Evolutionary conservation across 2,113 vertebrate genomes (phyloP), one percentile per base, ranked within the genome.

Genomic region (Notothenia coriiceps): DNA sequence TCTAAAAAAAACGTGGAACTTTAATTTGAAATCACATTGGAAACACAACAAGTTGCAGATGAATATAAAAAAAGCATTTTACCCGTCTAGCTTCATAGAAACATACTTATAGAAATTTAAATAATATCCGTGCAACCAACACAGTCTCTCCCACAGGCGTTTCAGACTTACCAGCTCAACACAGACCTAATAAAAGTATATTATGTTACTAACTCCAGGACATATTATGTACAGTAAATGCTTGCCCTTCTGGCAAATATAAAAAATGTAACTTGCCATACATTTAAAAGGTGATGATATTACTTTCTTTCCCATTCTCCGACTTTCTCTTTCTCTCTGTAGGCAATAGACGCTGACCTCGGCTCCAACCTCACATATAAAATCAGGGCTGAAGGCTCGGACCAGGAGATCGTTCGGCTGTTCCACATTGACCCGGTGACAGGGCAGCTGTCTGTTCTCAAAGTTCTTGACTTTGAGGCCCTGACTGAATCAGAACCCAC

Each of bases 291-390:
- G 18, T 13, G 43, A 8, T 72, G 15, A 61, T 62, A 55, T 64
- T 68, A 40, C 61, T 66, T 63, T 62, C 51, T 15, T 49, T 29
- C 13, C n/a, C 47, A 2, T 61, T 59, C 52, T 82, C 18, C 25
- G 18, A 47, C 54, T 59, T 40, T 40, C 17, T 22, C 40, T 70
- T 85, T 47, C 67, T 59, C 43, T 54, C 65, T 76, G 25, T 50
- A 99, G 98, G 98, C 98, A 0, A 95, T 90, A 66, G 98, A 99
- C 6, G 90, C 94, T 46, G 98, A 99, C 89, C 95, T 98, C 10
- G 90, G 91, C 77, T 93, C 98, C 25, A 97, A 97, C 64, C 91
- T 98, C 81, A 97, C 96, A 4, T 99, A 98, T 54, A 95, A 87
- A n/a, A 98, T 99, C 89, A 94, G 96, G 85, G 95, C 94, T 0